These are phyloP conservation scores for Stylophora pistillata DNA, from an alignment of 64 coral and sea anemone genomes.

Conservation along the genomic window DNA sequence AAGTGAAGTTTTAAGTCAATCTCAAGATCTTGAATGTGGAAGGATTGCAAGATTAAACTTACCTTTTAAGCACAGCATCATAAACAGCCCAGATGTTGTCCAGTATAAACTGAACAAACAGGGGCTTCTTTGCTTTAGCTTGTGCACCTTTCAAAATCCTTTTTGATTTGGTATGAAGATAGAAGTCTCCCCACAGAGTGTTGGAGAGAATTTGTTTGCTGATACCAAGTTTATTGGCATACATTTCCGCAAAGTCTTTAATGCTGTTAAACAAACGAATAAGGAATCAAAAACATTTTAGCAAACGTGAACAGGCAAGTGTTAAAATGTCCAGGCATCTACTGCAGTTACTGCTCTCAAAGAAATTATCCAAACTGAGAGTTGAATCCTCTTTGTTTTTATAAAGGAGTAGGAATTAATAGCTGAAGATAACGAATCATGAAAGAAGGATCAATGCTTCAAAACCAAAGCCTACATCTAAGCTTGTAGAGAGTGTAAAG, in stretches of 20 bases:
- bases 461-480: too few relatives aligned
- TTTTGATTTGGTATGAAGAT: constrained; percentile 88
- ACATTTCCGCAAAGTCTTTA: constrained; percentile 86
- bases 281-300: neutral
- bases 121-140: constrained; percentile 89
- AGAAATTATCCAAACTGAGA: too few relatives aligned
- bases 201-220: constrained; percentile 70
- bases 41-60: neutral
- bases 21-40: too few relatives aligned
- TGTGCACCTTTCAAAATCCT: constrained; percentile 93
- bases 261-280: constrained; percentile 51
- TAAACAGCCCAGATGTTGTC: constrained; percentile 98
- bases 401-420: too few relatives aligned
- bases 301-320: neutral
- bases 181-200: constrained; percentile 96
- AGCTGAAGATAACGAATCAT: too few relatives aligned
- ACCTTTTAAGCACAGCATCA: constrained; percentile 91
- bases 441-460: too few relatives aligned
- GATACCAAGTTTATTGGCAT: constrained; percentile 90
- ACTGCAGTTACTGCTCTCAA: too few relatives aligned
- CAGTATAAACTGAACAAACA: constrained; percentile 98
- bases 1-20: too few relatives aligned
- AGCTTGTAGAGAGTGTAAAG: too few relatives aligned
- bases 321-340: too few relatives aligned
- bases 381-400: too few relatives aligned